Evolutionary conservation across 2,888 invertebrate species (phyloP), one percentile per base, ranked within the genome.

Genomic region (Drosophila aldrichi): DNA sequence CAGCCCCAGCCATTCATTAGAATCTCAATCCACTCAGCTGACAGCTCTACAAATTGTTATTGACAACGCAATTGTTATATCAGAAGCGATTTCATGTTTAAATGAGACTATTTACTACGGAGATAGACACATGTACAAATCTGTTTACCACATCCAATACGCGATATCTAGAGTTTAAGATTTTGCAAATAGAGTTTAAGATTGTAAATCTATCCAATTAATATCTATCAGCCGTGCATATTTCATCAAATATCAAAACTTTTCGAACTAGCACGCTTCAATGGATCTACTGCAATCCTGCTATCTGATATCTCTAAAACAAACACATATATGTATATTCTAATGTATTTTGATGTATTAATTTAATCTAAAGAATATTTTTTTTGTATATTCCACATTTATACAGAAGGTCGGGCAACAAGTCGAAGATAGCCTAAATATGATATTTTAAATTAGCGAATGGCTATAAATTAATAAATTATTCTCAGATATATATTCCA

Each of bases 1-100:
- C 60, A 70, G 36, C 32, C 32, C 16, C 36, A 38, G 43, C 76
- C 83, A 76, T 76, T 76, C 78, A 86, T 83, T 85, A 89, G 89
- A 85, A 86, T 89, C 87, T 86, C 88, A 86, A 86, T 88, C 72
- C 70, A 60, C 51, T 40, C 66, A 63, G 72, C 85, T 82, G 86
- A 87, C 89, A 89, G 70, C 82, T 66, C 54, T 60, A 81, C 86
- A 88, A 90, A 85, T 89, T 81, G 81, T 69, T 86, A 88, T 82
- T 90, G 91, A 91, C 90, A 90, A 77, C 68, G 80, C 89, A 88
- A 91, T 91, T 91, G 88, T 79, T 64, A 86, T 80, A 82, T 84
- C 84, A 90, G 90, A 89, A 82, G 86, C 82, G 75, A 81, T 84
- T 88, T 77, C 76, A 77, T 79, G 75, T 81, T 88, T 75, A 90